These are phyloP conservation scores for Epinotia ramella DNA, from an alignment of 2,888 invertebrate species.

Conservation along the genomic window DNA sequence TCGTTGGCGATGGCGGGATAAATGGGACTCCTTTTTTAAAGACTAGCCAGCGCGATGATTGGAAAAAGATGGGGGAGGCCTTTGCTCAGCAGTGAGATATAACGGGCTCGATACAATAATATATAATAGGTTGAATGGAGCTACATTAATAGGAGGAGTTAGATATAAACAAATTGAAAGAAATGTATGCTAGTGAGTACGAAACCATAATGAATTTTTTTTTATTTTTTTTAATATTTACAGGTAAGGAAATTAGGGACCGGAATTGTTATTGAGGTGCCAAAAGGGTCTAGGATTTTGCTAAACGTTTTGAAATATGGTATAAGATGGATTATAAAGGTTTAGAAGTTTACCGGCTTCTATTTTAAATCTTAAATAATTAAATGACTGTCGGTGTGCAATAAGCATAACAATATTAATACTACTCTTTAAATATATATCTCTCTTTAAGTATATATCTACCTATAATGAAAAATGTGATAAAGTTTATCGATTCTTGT, in stretches of 20 bases:
- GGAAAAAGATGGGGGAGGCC: too few species aligned
- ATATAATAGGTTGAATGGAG: too few species aligned
- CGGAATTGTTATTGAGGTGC: constrained; percentile 24
- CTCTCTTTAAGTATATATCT: neutral
- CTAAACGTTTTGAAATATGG: constrained; percentile 12
- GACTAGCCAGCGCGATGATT: too few species aligned
- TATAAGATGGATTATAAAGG: neutral
- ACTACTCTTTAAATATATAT: neutral
- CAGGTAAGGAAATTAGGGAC: constrained; percentile 1
- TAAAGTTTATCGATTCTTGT: constrained; percentile 60
- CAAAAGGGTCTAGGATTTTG: constrained; percentile 21
- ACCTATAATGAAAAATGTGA: constrained; percentile 59
- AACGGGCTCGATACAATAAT: too few species aligned
- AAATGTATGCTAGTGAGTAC: too few species aligned
- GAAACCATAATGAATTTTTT: too few species aligned
- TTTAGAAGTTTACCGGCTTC: neutral
- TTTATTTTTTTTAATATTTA: neutral
- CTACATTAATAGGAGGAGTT: too few species aligned
- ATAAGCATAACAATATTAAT: constrained; percentile 18
- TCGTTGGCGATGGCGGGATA: too few species aligned
- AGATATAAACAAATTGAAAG: too few species aligned
- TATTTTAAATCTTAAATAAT: constrained; percentile 5
- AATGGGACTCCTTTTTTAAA: too few species aligned
- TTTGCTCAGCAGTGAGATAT: too few species aligned
- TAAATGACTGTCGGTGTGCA: constrained; percentile 10